Evolutionary conservation across 1,140 invertebrate genomes (phyloP), one percentile per base, ranked within the genome.

Genomic region (Mya arenaria): DNA sequence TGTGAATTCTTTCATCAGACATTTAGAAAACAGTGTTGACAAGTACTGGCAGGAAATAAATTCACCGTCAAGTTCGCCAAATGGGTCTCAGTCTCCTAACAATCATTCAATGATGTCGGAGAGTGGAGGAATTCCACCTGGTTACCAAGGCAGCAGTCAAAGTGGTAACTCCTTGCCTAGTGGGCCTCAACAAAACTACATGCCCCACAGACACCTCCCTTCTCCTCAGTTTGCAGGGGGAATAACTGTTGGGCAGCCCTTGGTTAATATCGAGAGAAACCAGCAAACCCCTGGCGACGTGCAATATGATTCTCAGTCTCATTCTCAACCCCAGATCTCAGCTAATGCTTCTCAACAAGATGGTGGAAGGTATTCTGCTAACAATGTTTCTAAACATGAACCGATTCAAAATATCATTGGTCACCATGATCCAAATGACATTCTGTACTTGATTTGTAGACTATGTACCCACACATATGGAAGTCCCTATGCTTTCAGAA

Each of bases 401-500:
- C 90, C 90, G 3, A 88, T 90, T n/a, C 89, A 90, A 63, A 91
- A 88, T 56, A 89, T 91, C 28, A 85, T 91, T 48, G 90, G 90
- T 5, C 86, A 82, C 72, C 87, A 90, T 65, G 84, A 88, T 30
- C 87, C 88, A 1, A 87, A 83, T 73, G 90, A 91, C 75, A 90
- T 91, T 56, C 78, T 91, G 15, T 91, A 91, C 78, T 78, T 91
- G 4, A 90, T 90, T 32, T 91, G 90, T 82, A 83, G 87, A 41
- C 75, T 90, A 30, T 91, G 90, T 80, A 75, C 87, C n/a, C 89
- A 90, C 71, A 90, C 90, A 3, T 91, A 91, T 73, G 90, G 90
- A n/a, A 91, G 90, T 82, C 89, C 89, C 6, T 91, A 91, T 85
- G 88, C 88, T 23, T 91, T 91, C 78, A 80, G 89, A n/a, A 90